Percentiles rank a stretch among this genome's conserved stretches.
phyloP scores from a whole-genome alignment of 2,888 invertebrate species.

The Metalampra italica region DNA sequence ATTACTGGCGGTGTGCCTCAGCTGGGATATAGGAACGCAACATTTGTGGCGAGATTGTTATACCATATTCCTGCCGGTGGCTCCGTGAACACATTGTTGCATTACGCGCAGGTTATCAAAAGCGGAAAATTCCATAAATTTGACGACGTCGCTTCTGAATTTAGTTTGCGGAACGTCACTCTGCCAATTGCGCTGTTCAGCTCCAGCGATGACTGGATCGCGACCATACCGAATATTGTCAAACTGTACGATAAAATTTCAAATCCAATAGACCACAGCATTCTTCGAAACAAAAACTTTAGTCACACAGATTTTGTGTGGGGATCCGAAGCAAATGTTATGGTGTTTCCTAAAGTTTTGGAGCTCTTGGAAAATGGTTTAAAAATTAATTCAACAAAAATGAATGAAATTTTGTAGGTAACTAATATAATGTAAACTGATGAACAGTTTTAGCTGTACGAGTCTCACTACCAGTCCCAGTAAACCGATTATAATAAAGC shows the following conservation, averaged over 20 bases:
- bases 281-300: conserved; percentile 40
- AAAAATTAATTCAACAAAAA: conserved; percentile 13
- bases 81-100: conserved; percentile 51
- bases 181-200: conserved; percentile 48
- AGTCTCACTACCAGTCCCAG: too few relatives aligned
- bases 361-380: conserved; percentile 35
- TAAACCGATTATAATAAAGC: too few relatives aligned
- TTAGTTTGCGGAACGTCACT: conserved; percentile 31
- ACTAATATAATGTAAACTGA: too few relatives aligned
- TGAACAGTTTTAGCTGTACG: too few relatives aligned
- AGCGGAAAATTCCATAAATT: conserved; percentile 50
- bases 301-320: conserved; percentile 56
- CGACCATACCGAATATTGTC: conserved; percentile 40
- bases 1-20: conserved; percentile 38
- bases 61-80: conserved; percentile 54
- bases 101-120: conserved; percentile 46
- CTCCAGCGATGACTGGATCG: conserved; percentile 49
- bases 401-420: conserved; percentile 13
- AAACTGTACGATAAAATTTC: conserved; percentile 41
- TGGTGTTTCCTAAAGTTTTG: conserved; percentile 43
- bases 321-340: conserved; percentile 33
- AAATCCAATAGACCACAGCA: conserved; percentile 48
- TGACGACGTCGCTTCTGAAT: conserved; percentile 30
- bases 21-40: conserved; percentile 24
- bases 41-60: conserved; percentile 38